These are phyloP conservation scores for Eurypyga helias DNA, from an alignment of 2,113 vertebrate species.

Conservation along the genomic window DNA sequence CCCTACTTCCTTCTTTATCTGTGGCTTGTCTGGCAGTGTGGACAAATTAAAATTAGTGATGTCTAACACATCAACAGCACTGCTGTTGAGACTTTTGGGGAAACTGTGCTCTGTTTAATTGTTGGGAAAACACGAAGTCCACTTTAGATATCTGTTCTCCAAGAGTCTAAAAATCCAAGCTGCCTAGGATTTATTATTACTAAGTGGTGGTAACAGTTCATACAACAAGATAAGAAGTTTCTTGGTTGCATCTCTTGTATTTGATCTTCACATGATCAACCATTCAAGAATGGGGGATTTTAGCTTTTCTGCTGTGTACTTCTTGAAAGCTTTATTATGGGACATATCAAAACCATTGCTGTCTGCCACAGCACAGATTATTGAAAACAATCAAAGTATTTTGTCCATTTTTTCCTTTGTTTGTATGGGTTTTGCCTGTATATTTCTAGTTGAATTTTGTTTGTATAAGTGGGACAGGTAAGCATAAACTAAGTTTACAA, in stretches of 20 bases:
- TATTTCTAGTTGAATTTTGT: neutral
- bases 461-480: neutral
- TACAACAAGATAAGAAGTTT: neutral
- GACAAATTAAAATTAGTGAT: neutral
- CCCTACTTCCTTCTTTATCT: neutral
- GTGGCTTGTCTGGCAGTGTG: neutral
- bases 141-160: neutral
- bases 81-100: neutral
- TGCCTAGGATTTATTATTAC: neutral
- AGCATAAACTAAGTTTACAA: neutral
- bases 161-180: neutral
- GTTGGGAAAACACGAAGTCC: neutral
- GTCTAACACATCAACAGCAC: neutral
- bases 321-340: neutral
- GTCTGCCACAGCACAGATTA: neutral
- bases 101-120: neutral
- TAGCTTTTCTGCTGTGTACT: neutral
- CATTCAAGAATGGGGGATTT: neutral
- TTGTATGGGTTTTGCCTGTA: neutral
- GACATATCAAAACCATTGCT: neutral
- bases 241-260: accelerated
- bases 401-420: neutral
- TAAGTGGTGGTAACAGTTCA: neutral
- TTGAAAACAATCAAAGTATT: neutral
- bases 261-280: too few relatives aligned